Conservation (phyloP, 2,888 invertebrate genomes). For the Lasioglossum marginatum region DNA sequence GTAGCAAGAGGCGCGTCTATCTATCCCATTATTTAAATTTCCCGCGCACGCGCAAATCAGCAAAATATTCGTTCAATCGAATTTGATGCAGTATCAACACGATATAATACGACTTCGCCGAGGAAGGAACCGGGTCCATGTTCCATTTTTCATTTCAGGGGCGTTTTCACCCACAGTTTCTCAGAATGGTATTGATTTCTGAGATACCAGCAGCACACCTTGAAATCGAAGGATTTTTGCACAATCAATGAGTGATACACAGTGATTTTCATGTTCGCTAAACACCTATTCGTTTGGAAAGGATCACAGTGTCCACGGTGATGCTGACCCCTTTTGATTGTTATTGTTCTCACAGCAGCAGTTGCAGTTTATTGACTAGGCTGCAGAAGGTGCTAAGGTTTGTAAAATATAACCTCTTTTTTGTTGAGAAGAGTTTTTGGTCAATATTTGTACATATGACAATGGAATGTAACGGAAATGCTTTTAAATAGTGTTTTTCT, state of each 20-base stretch:
- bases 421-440: background rate
- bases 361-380: background rate
- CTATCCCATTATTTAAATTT: slow-evolving; percentile 45
- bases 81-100: slow-evolving; percentile 67
- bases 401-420: background rate
- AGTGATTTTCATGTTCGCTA: background rate
- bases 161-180: slow-evolving; percentile 17
- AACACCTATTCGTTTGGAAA: background rate
- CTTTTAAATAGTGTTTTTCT: background rate
- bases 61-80: slow-evolving; percentile 72
- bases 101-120: slow-evolving; percentile 46
- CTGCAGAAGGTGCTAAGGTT: background rate
- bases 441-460: background rate
- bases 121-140: slow-evolving; percentile 27
- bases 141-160: slow-evolving; percentile 32
- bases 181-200: slow-evolving; percentile 9
- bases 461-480: background rate
- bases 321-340: background rate
- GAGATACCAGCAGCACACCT: background rate
- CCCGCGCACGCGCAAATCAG: slow-evolving; percentile 53
- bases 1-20: slow-evolving; percentile 22
- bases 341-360: background rate
- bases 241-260: background rate
- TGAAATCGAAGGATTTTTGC: background rate
- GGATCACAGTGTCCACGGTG: background rate